phyloP scores from a whole-genome alignment of 2,888 invertebrate genomes.

The Napeogenes sylphis region DNA sequence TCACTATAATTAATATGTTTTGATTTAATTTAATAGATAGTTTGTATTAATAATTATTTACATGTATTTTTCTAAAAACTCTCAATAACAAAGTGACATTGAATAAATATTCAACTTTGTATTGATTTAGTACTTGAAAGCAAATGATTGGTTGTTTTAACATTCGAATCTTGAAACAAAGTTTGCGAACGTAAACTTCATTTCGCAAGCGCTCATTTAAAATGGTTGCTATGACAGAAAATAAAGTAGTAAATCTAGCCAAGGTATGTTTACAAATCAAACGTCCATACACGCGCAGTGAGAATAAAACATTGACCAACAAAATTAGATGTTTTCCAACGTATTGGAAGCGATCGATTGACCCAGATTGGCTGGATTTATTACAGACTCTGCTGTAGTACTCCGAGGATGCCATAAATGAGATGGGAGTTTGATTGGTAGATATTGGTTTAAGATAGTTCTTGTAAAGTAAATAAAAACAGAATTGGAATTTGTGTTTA shows the following conservation, averaged over 20 bases:
- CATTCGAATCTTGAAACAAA: constrained; percentile 19
- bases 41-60: too few relatives aligned
- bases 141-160: neutral
- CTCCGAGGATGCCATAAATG: constrained; percentile 31
- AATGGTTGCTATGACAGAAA: constrained; percentile 43
- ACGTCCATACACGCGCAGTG: constrained; percentile 34
- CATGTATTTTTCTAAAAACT: too few relatives aligned
- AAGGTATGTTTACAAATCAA: constrained; percentile 32
- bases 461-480: too few relatives aligned
- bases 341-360: constrained; percentile 40
- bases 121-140: neutral
- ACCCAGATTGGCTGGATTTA: constrained; percentile 46
- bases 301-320: constrained; percentile 48
- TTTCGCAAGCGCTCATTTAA: constrained; percentile 27
- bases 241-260: constrained; percentile 35
- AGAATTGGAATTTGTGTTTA: too few relatives aligned
- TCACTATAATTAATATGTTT: too few relatives aligned
- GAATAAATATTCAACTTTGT: too few relatives aligned
- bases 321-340: constrained; percentile 62
- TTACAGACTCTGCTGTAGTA: constrained; percentile 38
- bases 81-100: too few relatives aligned
- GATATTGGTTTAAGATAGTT: constrained; percentile 9
- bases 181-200: constrained; percentile 24
- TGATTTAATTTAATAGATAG: too few relatives aligned
- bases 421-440: constrained; percentile 25